These are phyloP conservation scores for Halesus radiatus DNA, from an alignment of 1,140 invertebrate species.

Conservation along the genomic window DNA sequence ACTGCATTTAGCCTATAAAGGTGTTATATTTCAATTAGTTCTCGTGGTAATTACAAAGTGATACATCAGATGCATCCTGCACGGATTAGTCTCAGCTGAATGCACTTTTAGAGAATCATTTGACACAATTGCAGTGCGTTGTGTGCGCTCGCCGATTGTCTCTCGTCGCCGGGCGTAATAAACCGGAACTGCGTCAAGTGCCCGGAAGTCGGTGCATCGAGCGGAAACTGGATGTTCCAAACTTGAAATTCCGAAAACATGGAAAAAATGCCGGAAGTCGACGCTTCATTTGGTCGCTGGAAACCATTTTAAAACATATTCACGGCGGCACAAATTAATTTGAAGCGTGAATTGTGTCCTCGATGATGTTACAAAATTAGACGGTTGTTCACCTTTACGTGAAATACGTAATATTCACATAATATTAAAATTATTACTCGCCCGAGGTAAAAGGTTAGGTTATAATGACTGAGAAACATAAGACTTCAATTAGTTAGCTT, in stretches of 20 bases:
- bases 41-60: not conserved
- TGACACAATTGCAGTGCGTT: slow-evolving; percentile 1
- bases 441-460: too few relatives aligned
- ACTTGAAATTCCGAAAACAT: slow-evolving; percentile 26
- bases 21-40: too few relatives aligned
- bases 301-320: not conserved
- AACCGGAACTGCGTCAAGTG: slow-evolving; percentile 29
- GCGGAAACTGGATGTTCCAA: slow-evolving; percentile 17
- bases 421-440: too few relatives aligned
- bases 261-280: slow-evolving; percentile 17
- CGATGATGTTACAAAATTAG: too few relatives aligned
- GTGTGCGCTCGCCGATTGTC: not conserved
- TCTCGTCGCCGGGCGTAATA: slow-evolving; percentile 2
- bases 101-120: slow-evolving; percentile 5
- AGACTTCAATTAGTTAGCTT: too few relatives aligned
- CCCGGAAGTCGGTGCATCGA: slow-evolving; percentile 29
- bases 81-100: not conserved
- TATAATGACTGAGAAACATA: too few relatives aligned
- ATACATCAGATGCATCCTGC: not conserved
- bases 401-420: too few relatives aligned
- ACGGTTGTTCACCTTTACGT: too few relatives aligned
- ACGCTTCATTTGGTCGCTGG: slow-evolving; percentile 19
- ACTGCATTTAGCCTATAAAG: too few relatives aligned
- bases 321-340: slow-evolving; percentile 22
- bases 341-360: slow-evolving; percentile 1